Evolutionary conservation across 2,888 invertebrate genomes (phyloP), one percentile per base, ranked within the genome.

Genomic region (Megaustenia siamemsis): DNA sequence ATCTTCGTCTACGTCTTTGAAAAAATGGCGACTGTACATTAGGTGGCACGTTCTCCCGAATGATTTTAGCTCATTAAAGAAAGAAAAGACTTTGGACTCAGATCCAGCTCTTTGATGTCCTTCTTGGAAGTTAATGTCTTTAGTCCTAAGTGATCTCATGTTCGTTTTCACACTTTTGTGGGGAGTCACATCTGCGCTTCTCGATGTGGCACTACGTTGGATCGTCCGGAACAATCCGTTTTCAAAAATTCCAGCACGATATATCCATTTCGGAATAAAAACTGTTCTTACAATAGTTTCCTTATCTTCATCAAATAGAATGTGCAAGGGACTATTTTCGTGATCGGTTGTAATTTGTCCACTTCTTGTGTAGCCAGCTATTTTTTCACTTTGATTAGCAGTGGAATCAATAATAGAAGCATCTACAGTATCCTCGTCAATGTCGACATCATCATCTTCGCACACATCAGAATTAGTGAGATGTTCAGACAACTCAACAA

Each of bases 21-120:
- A 69, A 35, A 84, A 78, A 49, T 84, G 56, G 18, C 81, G 83
- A 56, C 84, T 86, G 82, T 86, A 86, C 43, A 86, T 88, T 63
- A 75, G 73, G 28, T 45, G 28, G 32, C 60, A 75, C 10, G 49
- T 84, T 3, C 68, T 79, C 80, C 73, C 73, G 53, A 84, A 75
- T 8, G 80, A 84, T 1, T 60, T 53, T 5, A 80, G 45, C 35
- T 81, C 84, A 28, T 56, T 73, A 5, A 75, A 38, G 32, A 84
- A 80, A 8, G 84, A 66, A 49, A 80, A 75, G 18, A 66, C 60
- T 56, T 63, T 45, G 5, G 80, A 68, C 60, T 66, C n/a, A 35
- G 84, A 75, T 43, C 80, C 21, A 40, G 53, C 53, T 32, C 84
- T 56, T 18, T 66, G 75, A 38, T 79, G 71, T 79, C 49, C 68